Evolutionary conservation across 1,140 invertebrate species (phyloP), one percentile per base, ranked within the genome.

Genomic region (Onthophagus taurus): DNA sequence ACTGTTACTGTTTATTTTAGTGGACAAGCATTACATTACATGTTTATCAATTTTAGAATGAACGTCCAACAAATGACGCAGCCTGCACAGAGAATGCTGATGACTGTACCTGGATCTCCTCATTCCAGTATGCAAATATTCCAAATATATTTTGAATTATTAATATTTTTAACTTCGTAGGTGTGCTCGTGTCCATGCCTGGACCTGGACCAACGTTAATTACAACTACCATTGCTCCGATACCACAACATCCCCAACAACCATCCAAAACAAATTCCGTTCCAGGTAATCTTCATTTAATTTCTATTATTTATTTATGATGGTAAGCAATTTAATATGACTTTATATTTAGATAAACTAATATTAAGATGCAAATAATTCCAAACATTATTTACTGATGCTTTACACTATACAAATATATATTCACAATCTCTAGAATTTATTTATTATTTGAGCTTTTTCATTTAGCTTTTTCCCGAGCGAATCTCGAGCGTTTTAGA

Each of bases 101-200:
- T 64, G 58, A 37, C 56, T 34, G 56, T 55, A 33, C 48, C 53
- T 18, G 53, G 47, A 16, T 52, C 58, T 19, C 56, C 58, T 24
- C 57, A 58, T 45, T 50, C 58, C 36, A 59, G 57, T 60, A 31
- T 7, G 11, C n/a, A n/a, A n/a, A 19, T 31, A 31, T 5, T 5
- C 14, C 5, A 6, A 26, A n/a, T 26, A 13, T 12, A 3, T 39
- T 11, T 24, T 16, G 18, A 35, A 18, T 9, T 2, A 19, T 12
- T 44, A 9, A 21, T 20, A 12, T 29, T 51, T 29, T 20, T 21
- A 37, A 31, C 17, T 38, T 47, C 31, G 24, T 39, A 62, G 60
- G 62, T 47, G 62, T 65, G 47, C 53, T 65, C 20, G 62, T 65
- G 42, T 59, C 62, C 21, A 59, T 65, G 58, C 55, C 62, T 26